Evolutionary conservation across 1,140 invertebrate species (phyloP).

Genomic region (Apis dorsata): DNA sequence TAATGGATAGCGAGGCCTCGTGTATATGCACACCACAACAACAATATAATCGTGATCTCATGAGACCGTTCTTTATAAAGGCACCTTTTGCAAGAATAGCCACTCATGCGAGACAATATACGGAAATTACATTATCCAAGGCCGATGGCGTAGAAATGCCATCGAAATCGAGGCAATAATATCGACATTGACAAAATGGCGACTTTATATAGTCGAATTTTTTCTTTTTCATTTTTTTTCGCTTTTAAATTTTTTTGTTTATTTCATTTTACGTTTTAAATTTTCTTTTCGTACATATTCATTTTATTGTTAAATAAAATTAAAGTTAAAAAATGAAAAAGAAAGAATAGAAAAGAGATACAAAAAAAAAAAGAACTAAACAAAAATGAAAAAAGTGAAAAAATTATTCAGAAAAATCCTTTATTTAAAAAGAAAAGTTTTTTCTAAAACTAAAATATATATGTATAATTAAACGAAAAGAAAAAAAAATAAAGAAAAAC

Average conservation of each 20-base stretch:
- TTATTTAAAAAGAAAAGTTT: no score
- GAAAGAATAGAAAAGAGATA: no score
- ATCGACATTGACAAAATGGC: conserved; percentile 50
- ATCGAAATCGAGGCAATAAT: conserved; percentile 56
- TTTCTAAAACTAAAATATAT: no score
- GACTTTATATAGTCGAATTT: conserved; percentile 33
- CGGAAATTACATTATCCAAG: conserved; percentile 65
- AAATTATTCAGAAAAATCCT: no score
- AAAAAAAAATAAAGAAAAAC: no score
- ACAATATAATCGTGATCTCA: conserved; percentile 72
- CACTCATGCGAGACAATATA: conserved; percentile 67
- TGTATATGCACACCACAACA: conserved; percentile 45
- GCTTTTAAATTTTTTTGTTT: neutral
- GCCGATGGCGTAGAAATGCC: conserved; percentile 66
- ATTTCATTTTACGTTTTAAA: neutral
- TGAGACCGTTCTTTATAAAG: conserved; percentile 53
- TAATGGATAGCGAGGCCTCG: conserved; percentile 65
- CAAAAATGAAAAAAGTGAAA: no score
- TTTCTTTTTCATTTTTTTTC: conserved; percentile 12
- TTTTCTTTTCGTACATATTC: conserved; percentile 6
- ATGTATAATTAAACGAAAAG: no score
- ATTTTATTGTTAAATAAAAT: no score
- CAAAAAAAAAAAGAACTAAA: no score
- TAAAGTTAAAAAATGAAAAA: no score
- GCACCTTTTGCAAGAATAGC: conserved; percentile 52